Percentiles rank a stretch among this genome's conserved stretches.
Conservation (phyloP, 1,140 invertebrate species). For the Pseudomyrmex concolor region DNA sequence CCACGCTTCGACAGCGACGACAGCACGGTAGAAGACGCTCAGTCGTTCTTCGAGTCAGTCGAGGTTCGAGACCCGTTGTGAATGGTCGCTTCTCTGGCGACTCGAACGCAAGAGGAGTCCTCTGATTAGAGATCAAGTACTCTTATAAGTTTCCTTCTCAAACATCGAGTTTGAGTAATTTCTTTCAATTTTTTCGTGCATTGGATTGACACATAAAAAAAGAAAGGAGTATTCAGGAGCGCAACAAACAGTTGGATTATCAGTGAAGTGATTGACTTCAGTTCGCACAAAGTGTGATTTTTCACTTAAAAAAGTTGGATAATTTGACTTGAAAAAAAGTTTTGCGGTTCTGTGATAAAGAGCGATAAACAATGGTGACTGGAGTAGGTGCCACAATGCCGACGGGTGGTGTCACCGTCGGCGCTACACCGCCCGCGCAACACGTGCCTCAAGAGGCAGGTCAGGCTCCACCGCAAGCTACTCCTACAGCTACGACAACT, state of each 20-base stretch:
- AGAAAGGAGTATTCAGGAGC: background rate
- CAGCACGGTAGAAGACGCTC: constrained; percentile 76
- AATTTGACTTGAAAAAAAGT: constrained; percentile 2
- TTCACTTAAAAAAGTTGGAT: constrained; percentile 13
- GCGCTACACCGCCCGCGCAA: constrained; percentile 82
- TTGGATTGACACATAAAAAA: background rate
- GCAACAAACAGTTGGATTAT: constrained; percentile 63
- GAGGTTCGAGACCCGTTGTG: constrained; percentile 78
- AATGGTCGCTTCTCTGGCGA: constrained; percentile 72
- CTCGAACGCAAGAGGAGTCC: too few species aligned
- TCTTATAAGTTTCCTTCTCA: background rate
- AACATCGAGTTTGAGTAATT: background rate
- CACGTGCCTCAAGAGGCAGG: constrained; percentile 84
- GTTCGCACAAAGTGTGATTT: constrained; percentile 50
- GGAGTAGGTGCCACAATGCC: constrained; percentile 84
- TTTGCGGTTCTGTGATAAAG: constrained; percentile 59
- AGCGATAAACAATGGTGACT: constrained; percentile 80
- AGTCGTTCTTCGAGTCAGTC: constrained; percentile 78
- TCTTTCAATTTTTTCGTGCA: constrained; percentile 64
- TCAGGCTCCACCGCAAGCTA: constrained; percentile 82
- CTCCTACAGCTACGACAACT: constrained; percentile 75
- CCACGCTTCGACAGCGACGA: constrained; percentile 74
- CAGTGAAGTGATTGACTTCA: constrained; percentile 73
- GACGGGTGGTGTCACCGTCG: constrained; percentile 82
- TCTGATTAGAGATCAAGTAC: background rate